Evolutionary conservation across 2,113 vertebrate genomes (phyloP).

Genomic region (Eptatretus burgeri): DNA sequence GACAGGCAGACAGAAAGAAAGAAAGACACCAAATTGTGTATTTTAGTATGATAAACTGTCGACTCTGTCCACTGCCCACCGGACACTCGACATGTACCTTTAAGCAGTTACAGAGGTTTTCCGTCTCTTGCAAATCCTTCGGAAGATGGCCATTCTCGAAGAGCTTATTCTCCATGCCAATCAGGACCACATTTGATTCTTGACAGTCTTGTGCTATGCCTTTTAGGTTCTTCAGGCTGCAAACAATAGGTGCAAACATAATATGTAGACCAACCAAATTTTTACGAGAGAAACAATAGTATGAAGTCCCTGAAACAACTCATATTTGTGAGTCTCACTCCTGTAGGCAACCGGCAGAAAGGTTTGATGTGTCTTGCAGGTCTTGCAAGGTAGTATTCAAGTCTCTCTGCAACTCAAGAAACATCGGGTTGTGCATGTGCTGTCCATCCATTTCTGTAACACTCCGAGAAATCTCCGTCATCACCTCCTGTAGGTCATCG

Average conservation of each 20-base stretch:
- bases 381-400: slow-evolving; percentile 54
- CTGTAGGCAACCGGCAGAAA: slow-evolving; percentile 59
- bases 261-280: too few species aligned
- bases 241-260: neutral
- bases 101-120: slow-evolving; percentile 14
- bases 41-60: too few species aligned
- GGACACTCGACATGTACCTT: neutral
- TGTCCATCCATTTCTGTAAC: neutral
- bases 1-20: too few species aligned
- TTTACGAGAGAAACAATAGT: too few species aligned
- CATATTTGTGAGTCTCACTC: slow-evolving; percentile 30
- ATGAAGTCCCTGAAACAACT: too few species aligned
- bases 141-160: slow-evolving; percentile 50
- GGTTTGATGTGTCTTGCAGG: slow-evolving; percentile 56
- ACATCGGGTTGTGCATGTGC: neutral
- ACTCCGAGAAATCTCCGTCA: neutral
- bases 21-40: too few species aligned
- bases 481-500: neutral
- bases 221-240: slow-evolving; percentile 60
- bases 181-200: slow-evolving; percentile 45
- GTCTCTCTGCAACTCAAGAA: slow-evolving; percentile 38
- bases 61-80: too few species aligned
- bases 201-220: slow-evolving; percentile 60
- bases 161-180: slow-evolving; percentile 40
- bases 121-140: slow-evolving; percentile 32